Evolutionary conservation across 2,888 invertebrate genomes (phyloP).

Genomic region (Muschampia plurimacula): DNA sequence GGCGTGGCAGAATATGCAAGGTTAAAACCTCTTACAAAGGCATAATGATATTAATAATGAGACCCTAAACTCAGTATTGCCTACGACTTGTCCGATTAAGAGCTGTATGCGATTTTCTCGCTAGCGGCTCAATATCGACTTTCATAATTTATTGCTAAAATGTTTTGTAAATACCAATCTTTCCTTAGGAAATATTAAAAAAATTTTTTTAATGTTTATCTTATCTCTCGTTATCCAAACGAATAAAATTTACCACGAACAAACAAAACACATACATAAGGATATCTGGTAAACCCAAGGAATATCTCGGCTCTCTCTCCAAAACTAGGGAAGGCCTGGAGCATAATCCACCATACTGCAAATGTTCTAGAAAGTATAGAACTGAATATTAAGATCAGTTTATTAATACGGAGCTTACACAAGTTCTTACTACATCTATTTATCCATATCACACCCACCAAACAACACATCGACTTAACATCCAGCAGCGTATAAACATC

Average conservation of each 20-base stretch:
- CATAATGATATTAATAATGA: constrained; percentile 36
- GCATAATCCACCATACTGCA: too few relatives aligned
- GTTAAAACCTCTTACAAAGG: constrained; percentile 33
- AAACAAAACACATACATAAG: too few relatives aligned
- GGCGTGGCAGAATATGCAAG: constrained; percentile 31
- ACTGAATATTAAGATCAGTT: too few relatives aligned
- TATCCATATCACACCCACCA: constrained; percentile 28
- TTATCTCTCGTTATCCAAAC: too few relatives aligned
- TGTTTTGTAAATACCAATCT: background rate
- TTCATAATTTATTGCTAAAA: background rate
- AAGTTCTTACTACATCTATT: background rate
- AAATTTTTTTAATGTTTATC: too few relatives aligned
- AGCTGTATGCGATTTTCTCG: background rate
- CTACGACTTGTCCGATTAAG: constrained; percentile 3
- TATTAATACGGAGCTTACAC: too few relatives aligned
- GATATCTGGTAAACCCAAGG: too few relatives aligned
- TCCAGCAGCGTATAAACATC: constrained; percentile 43
- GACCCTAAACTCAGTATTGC: constrained; percentile 29
- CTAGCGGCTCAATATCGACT: background rate
- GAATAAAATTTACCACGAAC: too few relatives aligned
- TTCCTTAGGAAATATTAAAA: too few relatives aligned
- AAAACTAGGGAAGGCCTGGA: too few relatives aligned
- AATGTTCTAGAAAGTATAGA: too few relatives aligned
- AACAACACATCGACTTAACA: constrained; percentile 9
- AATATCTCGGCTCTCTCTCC: too few relatives aligned